Conservation (phyloP, 2,113 vertebrate genomes). For the Grammomys dolichurus region DNA sequence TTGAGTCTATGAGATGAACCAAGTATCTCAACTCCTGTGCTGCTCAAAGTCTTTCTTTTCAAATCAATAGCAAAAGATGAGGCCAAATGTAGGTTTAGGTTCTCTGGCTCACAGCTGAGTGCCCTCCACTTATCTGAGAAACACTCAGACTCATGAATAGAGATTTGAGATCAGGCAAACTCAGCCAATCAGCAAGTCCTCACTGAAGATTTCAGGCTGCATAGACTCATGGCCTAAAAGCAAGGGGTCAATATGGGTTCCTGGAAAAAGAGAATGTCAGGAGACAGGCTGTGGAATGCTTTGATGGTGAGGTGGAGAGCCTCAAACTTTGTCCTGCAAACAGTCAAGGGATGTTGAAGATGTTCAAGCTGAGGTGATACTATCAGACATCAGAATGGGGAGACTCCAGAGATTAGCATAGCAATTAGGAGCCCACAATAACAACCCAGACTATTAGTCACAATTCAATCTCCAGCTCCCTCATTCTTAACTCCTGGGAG, state of each 20-base stretch:
- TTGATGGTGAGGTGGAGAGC: background rate
- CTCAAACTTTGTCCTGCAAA: constrained; percentile 16
- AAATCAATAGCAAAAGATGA: background rate
- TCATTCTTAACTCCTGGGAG: background rate
- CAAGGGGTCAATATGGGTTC: constrained; percentile 1
- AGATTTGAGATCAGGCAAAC: background rate
- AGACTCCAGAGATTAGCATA: constrained; percentile 5
- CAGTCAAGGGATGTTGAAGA: background rate
- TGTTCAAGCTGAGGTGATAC: background rate
- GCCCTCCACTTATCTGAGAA: background rate
- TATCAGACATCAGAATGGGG: background rate
- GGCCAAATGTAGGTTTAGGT: background rate
- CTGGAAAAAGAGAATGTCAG: background rate
- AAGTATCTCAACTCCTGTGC: background rate
- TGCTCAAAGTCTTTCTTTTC: constrained; percentile 39
- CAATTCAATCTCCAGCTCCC: background rate
- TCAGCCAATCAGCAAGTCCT: constrained; percentile 26
- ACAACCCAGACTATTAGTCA: background rate
- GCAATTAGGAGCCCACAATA: background rate
- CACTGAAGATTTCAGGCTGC: background rate
- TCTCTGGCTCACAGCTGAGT: constrained; percentile 27
- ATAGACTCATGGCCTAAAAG: background rate
- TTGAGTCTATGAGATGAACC: background rate
- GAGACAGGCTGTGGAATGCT: background rate
- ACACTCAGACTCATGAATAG: background rate